These are phyloP conservation scores for Aspidoscelis tigris DNA, from an alignment of 2,113 vertebrate genomes.

Conservation along the genomic window DNA sequence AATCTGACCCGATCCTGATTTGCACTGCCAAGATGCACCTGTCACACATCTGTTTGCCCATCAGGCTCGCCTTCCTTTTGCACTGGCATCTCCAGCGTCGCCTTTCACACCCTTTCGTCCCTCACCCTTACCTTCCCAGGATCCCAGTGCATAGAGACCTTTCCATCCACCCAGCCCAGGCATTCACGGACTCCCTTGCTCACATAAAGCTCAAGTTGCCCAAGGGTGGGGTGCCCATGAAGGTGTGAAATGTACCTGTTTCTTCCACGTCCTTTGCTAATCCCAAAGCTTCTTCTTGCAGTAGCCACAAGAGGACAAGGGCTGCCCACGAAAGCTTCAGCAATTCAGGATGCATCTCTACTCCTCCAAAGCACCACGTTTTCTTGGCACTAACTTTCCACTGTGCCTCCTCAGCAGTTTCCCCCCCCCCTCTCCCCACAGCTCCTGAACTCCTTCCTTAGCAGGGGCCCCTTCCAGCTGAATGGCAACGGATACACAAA, in stretches of 20 bases:
- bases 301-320: conserved; percentile 6
- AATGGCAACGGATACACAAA: neutral
- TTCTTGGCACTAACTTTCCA: conserved; percentile 31
- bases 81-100: neutral
- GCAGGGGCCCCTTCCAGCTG: neutral
- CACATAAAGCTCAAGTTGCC: neutral
- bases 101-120: too few relatives aligned
- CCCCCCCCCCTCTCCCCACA: neutral
- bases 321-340: conserved; percentile 30
- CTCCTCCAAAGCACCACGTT: conserved; percentile 12
- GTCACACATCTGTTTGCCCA: neutral
- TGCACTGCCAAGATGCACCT: neutral
- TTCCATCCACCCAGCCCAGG: neutral
- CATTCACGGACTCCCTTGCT: neutral
- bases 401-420: conserved; percentile 10
- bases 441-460: neutral
- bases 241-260: conserved; percentile 17
- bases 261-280: neutral
- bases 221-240: neutral
- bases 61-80: too few relatives aligned
- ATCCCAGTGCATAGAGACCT: too few relatives aligned
- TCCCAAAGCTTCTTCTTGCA: conserved; percentile 16
- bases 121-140: too few relatives aligned
- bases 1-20: neutral
- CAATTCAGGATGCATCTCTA: conserved; percentile 19